Conservation (phyloP, 2,113 vertebrate species). For the Irena cyanogastra region DNA sequence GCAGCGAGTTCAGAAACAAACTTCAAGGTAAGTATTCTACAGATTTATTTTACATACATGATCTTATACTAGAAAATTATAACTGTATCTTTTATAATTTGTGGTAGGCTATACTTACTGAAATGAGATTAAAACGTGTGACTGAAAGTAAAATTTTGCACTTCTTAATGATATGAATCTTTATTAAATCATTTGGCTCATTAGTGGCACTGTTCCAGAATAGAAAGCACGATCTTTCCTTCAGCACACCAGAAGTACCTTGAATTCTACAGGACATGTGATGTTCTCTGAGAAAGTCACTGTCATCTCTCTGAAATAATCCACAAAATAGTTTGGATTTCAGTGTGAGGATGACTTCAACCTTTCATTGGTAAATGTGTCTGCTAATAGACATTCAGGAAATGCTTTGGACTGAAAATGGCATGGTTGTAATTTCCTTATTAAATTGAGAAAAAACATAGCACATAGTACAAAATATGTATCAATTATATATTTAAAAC, state of each 20-base stretch:
- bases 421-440: neutral
- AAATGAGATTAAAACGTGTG: neutral
- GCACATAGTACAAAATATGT: neutral
- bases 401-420: neutral
- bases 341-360: neutral
- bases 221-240: neutral
- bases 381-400: neutral
- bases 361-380: neutral
- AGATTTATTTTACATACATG: neutral
- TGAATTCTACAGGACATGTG: neutral
- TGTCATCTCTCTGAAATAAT: neutral
- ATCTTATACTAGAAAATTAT: neutral
- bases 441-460: neutral
- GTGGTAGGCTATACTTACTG: neutral
- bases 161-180: neutral
- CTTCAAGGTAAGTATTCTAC: constrained; percentile 73
- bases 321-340: neutral
- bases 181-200: neutral
- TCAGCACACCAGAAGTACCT: neutral
- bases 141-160: neutral
- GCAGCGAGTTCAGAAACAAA: constrained; percentile 65
- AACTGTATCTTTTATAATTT: neutral
- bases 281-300: neutral
- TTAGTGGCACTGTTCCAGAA: neutral
- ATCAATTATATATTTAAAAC: neutral